A percentile compares a stretch with the other conserved stretches of the same genome.
Evolutionary conservation across 1,140 invertebrate genomes (phyloP).

Genomic region (Papilio glaucus): DNA sequence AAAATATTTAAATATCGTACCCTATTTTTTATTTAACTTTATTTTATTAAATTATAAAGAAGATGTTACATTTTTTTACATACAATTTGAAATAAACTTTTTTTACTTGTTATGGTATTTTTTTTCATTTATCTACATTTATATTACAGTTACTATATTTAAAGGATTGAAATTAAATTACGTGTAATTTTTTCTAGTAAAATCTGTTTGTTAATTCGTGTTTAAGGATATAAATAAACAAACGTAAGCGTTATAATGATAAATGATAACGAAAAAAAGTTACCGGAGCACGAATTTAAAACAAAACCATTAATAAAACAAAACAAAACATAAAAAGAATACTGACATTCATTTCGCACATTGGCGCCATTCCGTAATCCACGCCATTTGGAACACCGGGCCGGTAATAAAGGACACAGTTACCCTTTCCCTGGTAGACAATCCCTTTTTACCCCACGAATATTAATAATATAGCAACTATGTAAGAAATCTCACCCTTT

Average conservation of each 20-base stretch:
- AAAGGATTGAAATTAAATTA: too few relatives aligned
- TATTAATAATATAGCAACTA: slow-evolving; percentile 77
- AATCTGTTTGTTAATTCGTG: too few relatives aligned
- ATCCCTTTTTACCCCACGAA: slow-evolving; percentile 62
- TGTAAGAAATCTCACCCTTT: slow-evolving; percentile 75
- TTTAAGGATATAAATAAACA: background rate
- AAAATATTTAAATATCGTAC: too few relatives aligned
- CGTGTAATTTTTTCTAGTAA: too few relatives aligned
- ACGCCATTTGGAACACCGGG: slow-evolving; percentile 46
- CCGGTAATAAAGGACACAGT: slow-evolving; percentile 52
- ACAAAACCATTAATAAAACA: slow-evolving; percentile 38
- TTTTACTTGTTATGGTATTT: too few relatives aligned
- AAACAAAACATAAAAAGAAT: slow-evolving; percentile 40
- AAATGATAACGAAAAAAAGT: background rate
- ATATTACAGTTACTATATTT: too few relatives aligned
- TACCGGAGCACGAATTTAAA: slow-evolving; percentile 7
- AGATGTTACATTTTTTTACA: too few relatives aligned
- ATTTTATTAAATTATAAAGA: too few relatives aligned
- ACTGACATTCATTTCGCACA: slow-evolving; percentile 42
- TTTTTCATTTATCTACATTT: too few relatives aligned
- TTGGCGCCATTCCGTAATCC: slow-evolving; percentile 44
- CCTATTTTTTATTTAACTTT: too few relatives aligned
- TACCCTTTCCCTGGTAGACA: slow-evolving; percentile 58
- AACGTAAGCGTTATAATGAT: background rate
- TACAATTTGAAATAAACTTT: too few relatives aligned